A percentile compares a stretch with the other conserved stretches of the same genome.
Conservation (phyloP, 2,888 invertebrate genomes). For the Carpatolechia fugitivella region DNA sequence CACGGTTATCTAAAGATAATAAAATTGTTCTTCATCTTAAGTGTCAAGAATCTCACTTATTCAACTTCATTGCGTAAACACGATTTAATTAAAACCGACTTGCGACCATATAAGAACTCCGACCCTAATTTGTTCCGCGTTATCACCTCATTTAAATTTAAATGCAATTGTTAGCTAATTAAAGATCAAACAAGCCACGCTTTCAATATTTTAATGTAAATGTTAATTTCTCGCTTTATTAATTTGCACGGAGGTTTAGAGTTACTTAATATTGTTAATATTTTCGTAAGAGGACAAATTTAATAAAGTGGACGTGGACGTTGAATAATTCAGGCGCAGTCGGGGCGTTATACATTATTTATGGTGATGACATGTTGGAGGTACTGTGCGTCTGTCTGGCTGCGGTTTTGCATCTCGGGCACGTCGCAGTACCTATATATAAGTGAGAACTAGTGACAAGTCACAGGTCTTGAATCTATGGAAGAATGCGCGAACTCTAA, state of each 20-base stretch:
- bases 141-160: conserved; percentile 1
- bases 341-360: conserved; percentile 72
- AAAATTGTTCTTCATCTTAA: too few species aligned
- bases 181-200: conserved; percentile 13
- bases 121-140: conserved; percentile 1
- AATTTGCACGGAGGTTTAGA: conserved; percentile 46
- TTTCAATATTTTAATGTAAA: conserved; percentile 42
- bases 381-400: conserved; percentile 62
- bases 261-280: conserved; percentile 54
- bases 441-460: conserved; percentile 28
- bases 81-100: not conserved
- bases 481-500: not conserved
- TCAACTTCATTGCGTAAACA: too few species aligned
- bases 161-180: conserved; percentile 2
- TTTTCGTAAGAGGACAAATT: conserved; percentile 71
- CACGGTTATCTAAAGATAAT: too few species aligned
- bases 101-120: not conserved
- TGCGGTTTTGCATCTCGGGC: conserved; percentile 71
- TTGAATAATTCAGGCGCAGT: conserved; percentile 71
- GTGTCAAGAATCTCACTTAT: too few species aligned
- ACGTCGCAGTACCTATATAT: conserved; percentile 57
- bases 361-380: conserved; percentile 72
- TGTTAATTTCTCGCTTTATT: conserved; percentile 51
- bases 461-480: not conserved
- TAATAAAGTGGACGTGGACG: conserved; percentile 72